These are phyloP conservation scores for Nudaria mundana DNA, from an alignment of 2,888 invertebrate genomes.

Conservation along the genomic window DNA sequence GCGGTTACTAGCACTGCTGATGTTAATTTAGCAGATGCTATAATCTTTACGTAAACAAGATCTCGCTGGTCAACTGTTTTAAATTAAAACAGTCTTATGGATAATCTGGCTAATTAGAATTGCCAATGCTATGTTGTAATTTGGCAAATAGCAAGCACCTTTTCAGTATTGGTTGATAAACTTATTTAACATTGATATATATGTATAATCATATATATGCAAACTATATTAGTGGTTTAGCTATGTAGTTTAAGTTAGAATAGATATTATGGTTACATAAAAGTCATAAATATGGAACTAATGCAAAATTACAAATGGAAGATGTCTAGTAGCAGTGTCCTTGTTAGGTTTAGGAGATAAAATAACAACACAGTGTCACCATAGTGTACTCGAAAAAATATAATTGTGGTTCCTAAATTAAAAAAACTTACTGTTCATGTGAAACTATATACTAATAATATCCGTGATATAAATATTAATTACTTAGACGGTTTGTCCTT, in stretches of 20 bases:
- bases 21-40: constrained; percentile 27
- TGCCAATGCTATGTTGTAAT: constrained; percentile 49
- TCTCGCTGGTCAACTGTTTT: constrained; percentile 49
- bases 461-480: too few relatives aligned
- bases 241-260: constrained; percentile 66
- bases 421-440: too few relatives aligned
- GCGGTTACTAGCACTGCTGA: constrained; percentile 28
- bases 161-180: constrained; percentile 74
- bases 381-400: too few relatives aligned
- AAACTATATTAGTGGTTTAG: constrained; percentile 65
- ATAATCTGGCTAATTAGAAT: constrained; percentile 36
- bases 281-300: too few relatives aligned
- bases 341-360: too few relatives aligned
- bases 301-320: too few relatives aligned
- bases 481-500: too few relatives aligned
- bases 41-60: constrained; percentile 46
- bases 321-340: too few relatives aligned
- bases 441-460: too few relatives aligned
- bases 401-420: too few relatives aligned
- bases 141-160: constrained; percentile 70
- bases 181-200: constrained; percentile 63
- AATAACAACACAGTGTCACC: too few relatives aligned
- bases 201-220: constrained; percentile 73
- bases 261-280: too few relatives aligned
- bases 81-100: constrained; percentile 32